Percentiles rank a stretch among this genome's conserved stretches.
Conservation (phyloP, 2,888 invertebrate species). For the Nesidiocoris tenuis region DNA sequence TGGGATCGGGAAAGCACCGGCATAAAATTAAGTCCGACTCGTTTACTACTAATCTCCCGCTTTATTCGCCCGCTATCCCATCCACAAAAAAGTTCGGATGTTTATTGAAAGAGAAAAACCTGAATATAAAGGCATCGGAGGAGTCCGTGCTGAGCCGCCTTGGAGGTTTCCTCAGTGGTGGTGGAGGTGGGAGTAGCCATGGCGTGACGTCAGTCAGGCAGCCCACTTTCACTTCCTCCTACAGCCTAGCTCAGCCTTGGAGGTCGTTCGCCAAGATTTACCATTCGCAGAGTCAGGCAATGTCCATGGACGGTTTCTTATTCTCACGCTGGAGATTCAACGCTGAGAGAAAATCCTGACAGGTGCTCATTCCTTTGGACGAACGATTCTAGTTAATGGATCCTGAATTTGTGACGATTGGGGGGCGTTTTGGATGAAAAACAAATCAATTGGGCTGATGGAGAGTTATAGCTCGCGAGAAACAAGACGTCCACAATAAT, state of each 20-base stretch:
- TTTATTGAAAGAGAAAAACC: too few relatives aligned
- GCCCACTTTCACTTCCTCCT: constrained; percentile 37
- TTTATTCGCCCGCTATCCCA: too few relatives aligned
- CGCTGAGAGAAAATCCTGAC: neutral
- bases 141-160: constrained; percentile 4
- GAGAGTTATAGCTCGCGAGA: too few relatives aligned
- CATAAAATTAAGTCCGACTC: neutral
- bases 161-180: neutral
- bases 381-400: too few relatives aligned
- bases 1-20: neutral
- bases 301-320: neutral
- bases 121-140: too few relatives aligned
- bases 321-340: neutral
- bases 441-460: too few relatives aligned
- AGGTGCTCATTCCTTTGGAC: too few relatives aligned
- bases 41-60: too few relatives aligned
- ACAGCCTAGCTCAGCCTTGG: constrained; percentile 25
- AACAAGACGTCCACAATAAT: too few relatives aligned
- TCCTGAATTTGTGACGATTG: too few relatives aligned
- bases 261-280: constrained; percentile 34
- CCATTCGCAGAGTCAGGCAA: neutral
- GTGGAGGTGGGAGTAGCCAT: constrained; percentile 15
- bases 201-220: constrained; percentile 28
- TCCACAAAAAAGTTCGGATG: too few relatives aligned
- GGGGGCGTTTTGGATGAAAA: too few relatives aligned